phyloP scores from a whole-genome alignment of 2,888 invertebrate genomes.

The Cerceris ruficornis region DNA sequence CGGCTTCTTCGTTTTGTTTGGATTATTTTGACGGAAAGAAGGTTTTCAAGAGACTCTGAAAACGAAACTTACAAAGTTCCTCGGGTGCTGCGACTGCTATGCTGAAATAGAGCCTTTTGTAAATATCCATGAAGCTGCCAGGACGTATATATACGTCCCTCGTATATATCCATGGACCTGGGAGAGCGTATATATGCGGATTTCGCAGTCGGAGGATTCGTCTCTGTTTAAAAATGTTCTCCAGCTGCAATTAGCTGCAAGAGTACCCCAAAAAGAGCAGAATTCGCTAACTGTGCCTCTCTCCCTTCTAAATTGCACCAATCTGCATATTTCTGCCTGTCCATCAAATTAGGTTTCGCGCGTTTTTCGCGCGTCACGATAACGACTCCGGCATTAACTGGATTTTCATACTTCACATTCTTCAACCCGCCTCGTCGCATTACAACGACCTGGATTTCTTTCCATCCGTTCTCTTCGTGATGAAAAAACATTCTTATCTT shows the following conservation, averaged over 20 bases:
- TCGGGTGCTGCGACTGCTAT: too few relatives aligned
- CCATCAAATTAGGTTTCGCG: constrained; percentile 13
- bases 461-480: background rate
- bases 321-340: constrained; percentile 24
- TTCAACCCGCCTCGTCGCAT: background rate
- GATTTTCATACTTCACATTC: constrained; percentile 40
- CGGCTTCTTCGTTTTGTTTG: too few relatives aligned
- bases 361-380: constrained; percentile 34
- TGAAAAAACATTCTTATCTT: constrained; percentile 14
- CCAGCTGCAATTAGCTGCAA: too few relatives aligned
- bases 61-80: too few relatives aligned
- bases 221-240: too few relatives aligned
- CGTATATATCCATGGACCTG: too few relatives aligned
- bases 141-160: background rate
- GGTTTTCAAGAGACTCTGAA: too few relatives aligned
- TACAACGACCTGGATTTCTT: constrained; percentile 32
- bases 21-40: too few relatives aligned
- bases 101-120: too few relatives aligned
- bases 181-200: too few relatives aligned
- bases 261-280: background rate
- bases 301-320: constrained; percentile 8
- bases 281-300: constrained; percentile 12
- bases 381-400: constrained; percentile 41
- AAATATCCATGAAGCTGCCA: too few relatives aligned
- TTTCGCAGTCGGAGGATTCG: too few relatives aligned